phyloP scores from a whole-genome alignment of 2,888 invertebrate genomes.

The Cistogaster globosa region DNA sequence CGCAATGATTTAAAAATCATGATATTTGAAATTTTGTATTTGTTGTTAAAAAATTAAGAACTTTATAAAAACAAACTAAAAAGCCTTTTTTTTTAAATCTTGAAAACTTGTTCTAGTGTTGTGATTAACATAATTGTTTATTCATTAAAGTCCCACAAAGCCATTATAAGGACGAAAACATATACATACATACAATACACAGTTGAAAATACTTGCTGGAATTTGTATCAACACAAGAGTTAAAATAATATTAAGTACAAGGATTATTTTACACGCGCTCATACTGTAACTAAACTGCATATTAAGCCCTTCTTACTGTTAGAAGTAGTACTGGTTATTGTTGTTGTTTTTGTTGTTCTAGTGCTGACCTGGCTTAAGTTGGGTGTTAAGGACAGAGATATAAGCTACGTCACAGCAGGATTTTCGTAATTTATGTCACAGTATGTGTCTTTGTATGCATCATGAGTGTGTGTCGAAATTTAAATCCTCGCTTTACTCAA shows the following conservation, averaged over 20 bases:
- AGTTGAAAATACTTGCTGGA: background rate
- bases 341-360: conserved; percentile 8
- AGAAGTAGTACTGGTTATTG: background rate
- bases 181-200: background rate
- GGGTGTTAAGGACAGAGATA: conserved; percentile 2
- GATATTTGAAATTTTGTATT: background rate
- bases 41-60: background rate
- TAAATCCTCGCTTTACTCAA: conserved; percentile 40
- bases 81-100: background rate
- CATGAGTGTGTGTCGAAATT: conserved; percentile 9
- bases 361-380: conserved; percentile 17
- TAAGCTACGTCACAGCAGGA: conserved; percentile 40
- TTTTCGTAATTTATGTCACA: background rate
- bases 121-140: conserved; percentile 52
- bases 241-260: conserved; percentile 34
- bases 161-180: conserved; percentile 14
- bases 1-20: too few species aligned
- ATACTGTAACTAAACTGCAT: conserved; percentile 37
- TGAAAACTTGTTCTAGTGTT: conserved; percentile 10
- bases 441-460: background rate
- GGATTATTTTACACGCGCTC: conserved; percentile 57
- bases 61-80: conserved; percentile 22
- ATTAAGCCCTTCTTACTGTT: conserved; percentile 42
- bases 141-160: conserved; percentile 52
- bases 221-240: background rate